Percentiles rank a stretch among this genome's conserved stretches.
Conservation (phyloP, 2,113 vertebrate species). For the Fregetta grallaria region DNA sequence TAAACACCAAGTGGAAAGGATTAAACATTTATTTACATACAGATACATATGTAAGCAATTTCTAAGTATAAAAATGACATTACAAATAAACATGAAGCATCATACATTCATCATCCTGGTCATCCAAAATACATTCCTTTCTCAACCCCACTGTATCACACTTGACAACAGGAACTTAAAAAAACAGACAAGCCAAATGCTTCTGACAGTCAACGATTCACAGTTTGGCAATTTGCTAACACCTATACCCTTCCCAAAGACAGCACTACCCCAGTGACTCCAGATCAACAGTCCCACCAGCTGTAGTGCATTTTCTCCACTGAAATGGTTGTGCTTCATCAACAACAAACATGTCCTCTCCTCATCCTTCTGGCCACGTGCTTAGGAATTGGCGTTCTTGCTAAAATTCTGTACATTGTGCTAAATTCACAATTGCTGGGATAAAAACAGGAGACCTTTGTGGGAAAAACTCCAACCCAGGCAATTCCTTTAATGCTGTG, state of each 20-base stretch:
- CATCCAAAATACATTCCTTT: slow-evolving; percentile 66
- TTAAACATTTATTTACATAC: slow-evolving; percentile 77
- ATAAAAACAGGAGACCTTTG: neutral
- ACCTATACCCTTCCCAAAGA: slow-evolving; percentile 10
- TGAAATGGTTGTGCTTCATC: slow-evolving; percentile 44
- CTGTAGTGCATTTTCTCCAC: slow-evolving; percentile 3
- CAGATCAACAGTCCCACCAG: neutral
- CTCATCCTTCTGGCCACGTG: neutral
- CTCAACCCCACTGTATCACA: slow-evolving; percentile 57
- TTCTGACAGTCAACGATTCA: slow-evolving; percentile 10
- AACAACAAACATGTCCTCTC: neutral
- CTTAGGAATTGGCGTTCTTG: neutral
- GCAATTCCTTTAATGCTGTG: slow-evolving; percentile 4
- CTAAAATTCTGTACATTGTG: slow-evolving; percentile 57
- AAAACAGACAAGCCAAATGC: slow-evolving; percentile 30
- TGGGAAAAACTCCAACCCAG: neutral
- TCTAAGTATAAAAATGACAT: slow-evolving; percentile 65
- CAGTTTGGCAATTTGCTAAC: slow-evolving; percentile 47
- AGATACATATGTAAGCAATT: slow-evolving; percentile 69
- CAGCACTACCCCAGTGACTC: neutral
- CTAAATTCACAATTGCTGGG: neutral
- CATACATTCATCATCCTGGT: slow-evolving; percentile 71
- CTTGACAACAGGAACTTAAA: slow-evolving; percentile 57
- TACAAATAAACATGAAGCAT: slow-evolving; percentile 69
- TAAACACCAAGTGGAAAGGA: slow-evolving; percentile 55